Base-by-base conservation (phyloP, 2,888 invertebrate genomes). In the Loripinus fragilis region DNA sequence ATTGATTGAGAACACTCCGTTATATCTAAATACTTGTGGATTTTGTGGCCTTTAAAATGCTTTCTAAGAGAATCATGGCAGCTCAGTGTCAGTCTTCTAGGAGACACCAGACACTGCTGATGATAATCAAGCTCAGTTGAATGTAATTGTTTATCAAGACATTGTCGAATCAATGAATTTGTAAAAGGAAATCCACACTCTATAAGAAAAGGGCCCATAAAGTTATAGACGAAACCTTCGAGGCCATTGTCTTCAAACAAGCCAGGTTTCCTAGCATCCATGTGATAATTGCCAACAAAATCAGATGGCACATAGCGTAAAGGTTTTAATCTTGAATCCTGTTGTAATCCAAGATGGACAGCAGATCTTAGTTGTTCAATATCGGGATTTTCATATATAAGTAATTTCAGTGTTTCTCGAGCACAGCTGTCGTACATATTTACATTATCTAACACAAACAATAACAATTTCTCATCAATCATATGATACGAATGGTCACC, bases 311-410 rank as follows among this genome's bases (percentile, higher is more conserved):
- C 15, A 3, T 23, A 20, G 12, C 33, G 30, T 20, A 60, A 20
- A 1, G 60, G 15, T 17, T 60, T 30, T 5, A 60, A 33, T 8
- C 60, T 30, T 12, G 60, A 12, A 33, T 60, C 60, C 28, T 33
- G 28, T 33, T 33, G 33, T 8, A 60, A 5, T n/a, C 33, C 60
- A 7, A 60, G 60, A 33, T 60, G 15, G 20, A 60, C 60, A 33
- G 60, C 60, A 3, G 33, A 7, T 33, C 1, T 33, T 8, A 28
- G 33, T 2, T 10, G 33, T 8, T 30, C 33, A 8, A 17, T n/a
- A 33, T 60, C 33, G 17, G 60, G 60, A 20, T 60, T 60, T 23
- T 60, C 60, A 60, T 33, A 17, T 25, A 60, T 20, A 60, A 60
- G 60, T 5, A 60, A 23, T 33, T 60, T 28, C 30, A 60, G 10